Evolutionary conservation across 2,888 invertebrate species (phyloP).

Genomic region (Oegoconia quadripuncta): DNA sequence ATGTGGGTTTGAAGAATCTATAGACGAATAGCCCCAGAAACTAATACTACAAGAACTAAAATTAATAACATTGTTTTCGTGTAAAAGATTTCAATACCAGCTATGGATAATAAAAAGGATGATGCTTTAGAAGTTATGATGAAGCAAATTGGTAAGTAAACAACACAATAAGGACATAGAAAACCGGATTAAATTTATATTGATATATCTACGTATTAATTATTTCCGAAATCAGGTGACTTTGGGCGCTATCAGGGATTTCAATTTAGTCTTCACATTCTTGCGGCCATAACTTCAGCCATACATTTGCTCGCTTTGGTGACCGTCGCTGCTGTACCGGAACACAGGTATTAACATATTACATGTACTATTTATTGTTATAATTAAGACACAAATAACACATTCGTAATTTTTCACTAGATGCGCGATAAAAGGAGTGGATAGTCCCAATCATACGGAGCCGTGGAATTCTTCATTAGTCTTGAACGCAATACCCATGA

Average conservation of each 20-base stretch:
- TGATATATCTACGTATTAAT: neutral
- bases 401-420: conserved; percentile 58
- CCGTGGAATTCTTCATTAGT: conserved; percentile 79
- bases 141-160: conserved; percentile 10
- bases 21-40: no score
- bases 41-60: no score
- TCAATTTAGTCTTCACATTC: conserved; percentile 83
- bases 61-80: no score
- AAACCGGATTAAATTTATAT: neutral
- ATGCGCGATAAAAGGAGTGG: conserved; percentile 79
- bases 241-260: conserved; percentile 84
- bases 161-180: neutral
- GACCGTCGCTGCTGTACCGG: conserved; percentile 84
- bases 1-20: no score
- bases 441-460: conserved; percentile 67
- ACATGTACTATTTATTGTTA: neutral
- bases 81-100: no score
- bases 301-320: conserved; percentile 83
- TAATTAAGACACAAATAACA: neutral
- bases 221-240: conserved; percentile 72
- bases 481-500: conserved; percentile 76
- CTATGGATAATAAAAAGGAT: conserved; percentile 3
- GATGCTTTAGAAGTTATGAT: conserved; percentile 11
- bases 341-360: conserved; percentile 51
- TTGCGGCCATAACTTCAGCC: conserved; percentile 83